Percentiles rank a stretch among this genome's conserved stretches.
Evolutionary conservation across 2,888 invertebrate genomes (phyloP).

Genomic region (Phrixothrix hirtus): DNA sequence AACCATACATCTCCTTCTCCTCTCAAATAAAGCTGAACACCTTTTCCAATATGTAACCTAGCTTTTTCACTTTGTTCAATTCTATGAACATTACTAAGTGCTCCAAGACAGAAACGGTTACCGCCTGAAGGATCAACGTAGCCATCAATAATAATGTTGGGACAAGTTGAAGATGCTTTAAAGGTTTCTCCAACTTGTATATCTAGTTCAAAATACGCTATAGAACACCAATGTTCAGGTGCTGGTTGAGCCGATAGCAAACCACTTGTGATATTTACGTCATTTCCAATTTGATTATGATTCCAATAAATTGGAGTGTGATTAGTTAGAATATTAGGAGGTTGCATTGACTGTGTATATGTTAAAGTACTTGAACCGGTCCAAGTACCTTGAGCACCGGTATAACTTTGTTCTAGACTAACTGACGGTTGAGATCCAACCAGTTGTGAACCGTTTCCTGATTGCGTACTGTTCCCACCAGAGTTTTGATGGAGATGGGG

Average conservation of each 20-base stretch:
- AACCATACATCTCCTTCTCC: conserved; percentile 98
- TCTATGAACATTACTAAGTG: conserved; percentile 96
- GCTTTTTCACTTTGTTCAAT: conserved; percentile 94
- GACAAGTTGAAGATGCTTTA: conserved; percentile 85
- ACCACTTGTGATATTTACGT: conserved; percentile 59
- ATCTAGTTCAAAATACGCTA: conserved; percentile 98
- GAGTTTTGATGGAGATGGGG: conserved; percentile 58
- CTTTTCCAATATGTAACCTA: conserved; percentile 95
- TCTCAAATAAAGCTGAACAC: conserved; percentile 88
- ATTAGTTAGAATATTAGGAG: conserved; percentile 68
- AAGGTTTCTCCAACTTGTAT: conserved; percentile 94
- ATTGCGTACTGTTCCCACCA: conserved; percentile 30
- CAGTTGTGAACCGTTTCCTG: conserved; percentile 37
- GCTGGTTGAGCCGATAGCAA: conserved; percentile 85
- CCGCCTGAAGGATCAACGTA: conserved; percentile 98
- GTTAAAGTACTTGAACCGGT: conserved; percentile 89
- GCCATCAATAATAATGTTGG: conserved; percentile 84
- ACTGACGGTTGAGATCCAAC: conserved; percentile 41
- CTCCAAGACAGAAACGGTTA: conserved; percentile 96
- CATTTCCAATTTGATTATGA: conserved; percentile 52
- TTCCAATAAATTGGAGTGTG: conserved; percentile 58
- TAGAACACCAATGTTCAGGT: conserved; percentile 98
- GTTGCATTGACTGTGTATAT: conserved; percentile 88
- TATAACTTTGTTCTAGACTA: conserved; percentile 46
- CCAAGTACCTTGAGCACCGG: conserved; percentile 71